phyloP scores from a whole-genome alignment of 2,888 invertebrate species.

The Agrilus mali region DNA sequence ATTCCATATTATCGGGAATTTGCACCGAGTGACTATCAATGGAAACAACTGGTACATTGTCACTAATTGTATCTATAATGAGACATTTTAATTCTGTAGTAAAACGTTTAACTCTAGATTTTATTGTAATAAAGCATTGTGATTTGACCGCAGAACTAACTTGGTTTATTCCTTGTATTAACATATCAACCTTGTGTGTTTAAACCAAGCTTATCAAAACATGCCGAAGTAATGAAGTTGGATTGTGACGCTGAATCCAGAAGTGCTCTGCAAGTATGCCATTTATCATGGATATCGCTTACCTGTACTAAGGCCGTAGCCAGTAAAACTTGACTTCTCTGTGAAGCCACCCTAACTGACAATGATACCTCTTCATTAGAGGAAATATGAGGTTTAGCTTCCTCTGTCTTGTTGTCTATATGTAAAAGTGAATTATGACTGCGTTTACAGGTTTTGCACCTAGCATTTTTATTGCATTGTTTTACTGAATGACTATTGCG shows the following conservation, averaged over 20 bases:
- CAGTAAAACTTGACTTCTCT: constrained; percentile 1
- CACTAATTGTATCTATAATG: constrained; percentile 2
- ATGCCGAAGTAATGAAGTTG: not conserved
- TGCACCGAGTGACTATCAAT: not conserved
- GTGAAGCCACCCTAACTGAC: not conserved
- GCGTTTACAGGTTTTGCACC: constrained; percentile 1
- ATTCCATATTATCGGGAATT: constrained; percentile 1
- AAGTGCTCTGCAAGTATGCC: not conserved
- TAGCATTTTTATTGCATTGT: constrained; percentile 1
- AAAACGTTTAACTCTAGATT: not conserved
- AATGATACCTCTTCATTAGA: not conserved
- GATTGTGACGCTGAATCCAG: constrained; percentile 1
- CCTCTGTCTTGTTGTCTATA: not conserved
- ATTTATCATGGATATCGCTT: not conserved
- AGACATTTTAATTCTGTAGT: not conserved
- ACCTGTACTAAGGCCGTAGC: constrained; percentile 3
- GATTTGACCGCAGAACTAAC: too few species aligned
- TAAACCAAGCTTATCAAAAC: not conserved
- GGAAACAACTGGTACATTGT: not conserved
- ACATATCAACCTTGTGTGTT: too few species aligned
- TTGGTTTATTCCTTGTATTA: too few species aligned
- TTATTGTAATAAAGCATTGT: not conserved
- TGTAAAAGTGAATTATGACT: not conserved
- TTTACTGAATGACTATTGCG: not conserved
- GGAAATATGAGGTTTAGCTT: not conserved